phyloP scores from a whole-genome alignment of 2,888 invertebrate species.

The Andricus quercusramuli region DNA sequence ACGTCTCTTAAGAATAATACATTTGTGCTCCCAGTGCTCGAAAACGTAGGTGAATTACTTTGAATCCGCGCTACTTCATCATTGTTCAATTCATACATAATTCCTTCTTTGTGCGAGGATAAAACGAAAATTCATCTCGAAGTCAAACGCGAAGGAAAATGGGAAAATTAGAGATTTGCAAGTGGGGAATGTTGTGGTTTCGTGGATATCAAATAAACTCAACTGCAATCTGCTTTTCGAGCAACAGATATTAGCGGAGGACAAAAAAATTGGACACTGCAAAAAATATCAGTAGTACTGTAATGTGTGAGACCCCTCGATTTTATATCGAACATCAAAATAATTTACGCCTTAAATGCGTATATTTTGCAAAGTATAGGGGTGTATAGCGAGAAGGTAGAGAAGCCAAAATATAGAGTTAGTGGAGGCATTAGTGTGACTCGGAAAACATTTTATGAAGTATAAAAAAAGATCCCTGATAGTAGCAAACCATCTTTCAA shows the following conservation, averaged over 20 bases:
- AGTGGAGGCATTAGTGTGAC: no score
- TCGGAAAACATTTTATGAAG: no score
- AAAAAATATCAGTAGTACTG: no score
- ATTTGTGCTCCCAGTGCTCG: constrained; percentile 5
- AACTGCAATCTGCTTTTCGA: neutral
- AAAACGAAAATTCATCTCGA: constrained; percentile 3
- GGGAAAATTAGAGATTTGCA: neutral
- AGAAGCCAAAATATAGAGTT: no score
- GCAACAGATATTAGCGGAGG: neutral
- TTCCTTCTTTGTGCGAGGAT: neutral
- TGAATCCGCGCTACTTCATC: neutral
- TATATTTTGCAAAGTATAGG: no score
- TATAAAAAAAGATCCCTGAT: no score
- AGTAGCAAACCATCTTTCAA: no score
- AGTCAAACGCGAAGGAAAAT: constrained; percentile 1
- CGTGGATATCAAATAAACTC: neutral
- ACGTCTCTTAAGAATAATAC: constrained; percentile 9
- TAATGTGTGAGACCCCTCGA: no score
- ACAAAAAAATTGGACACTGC: no score
- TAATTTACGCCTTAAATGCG: no score
- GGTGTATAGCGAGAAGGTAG: no score
- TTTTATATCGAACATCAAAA: no score
- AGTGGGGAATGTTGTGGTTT: neutral
- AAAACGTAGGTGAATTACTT: neutral
- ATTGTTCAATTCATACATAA: neutral